Evolutionary conservation across 2,113 vertebrate genomes (phyloP).

Genomic region (Python bivittatus): DNA sequence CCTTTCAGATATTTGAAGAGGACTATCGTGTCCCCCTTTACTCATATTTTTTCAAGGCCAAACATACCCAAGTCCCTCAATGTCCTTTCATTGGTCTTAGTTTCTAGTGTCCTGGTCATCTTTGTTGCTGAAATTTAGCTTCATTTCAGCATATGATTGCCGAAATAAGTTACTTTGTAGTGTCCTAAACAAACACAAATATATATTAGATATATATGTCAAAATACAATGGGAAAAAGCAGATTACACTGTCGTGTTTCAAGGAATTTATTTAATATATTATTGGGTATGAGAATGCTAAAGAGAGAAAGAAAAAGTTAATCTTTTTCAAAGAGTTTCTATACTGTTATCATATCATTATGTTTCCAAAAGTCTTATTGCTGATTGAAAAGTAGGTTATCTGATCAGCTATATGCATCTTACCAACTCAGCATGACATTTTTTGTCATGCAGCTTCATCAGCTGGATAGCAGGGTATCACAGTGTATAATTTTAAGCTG

Average conservation of each 20-base stretch:
- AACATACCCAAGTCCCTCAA: not conserved
- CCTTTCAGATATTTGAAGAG: not conserved
- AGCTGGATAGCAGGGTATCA: not conserved
- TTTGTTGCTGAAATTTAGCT: not conserved
- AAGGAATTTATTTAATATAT: not conserved
- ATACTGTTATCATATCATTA: conserved; percentile 3
- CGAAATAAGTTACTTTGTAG: not conserved
- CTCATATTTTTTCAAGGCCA: not conserved
- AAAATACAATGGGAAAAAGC: not conserved
- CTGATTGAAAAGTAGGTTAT: conserved; percentile 12
- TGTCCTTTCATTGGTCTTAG: not conserved
- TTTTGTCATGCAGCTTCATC: conserved; percentile 28
- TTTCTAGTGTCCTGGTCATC: not conserved
- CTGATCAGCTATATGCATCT: not conserved
- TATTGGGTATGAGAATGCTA: not conserved
- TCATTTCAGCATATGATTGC: not conserved
- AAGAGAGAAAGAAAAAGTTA: not conserved
- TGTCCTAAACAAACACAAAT: not conserved
- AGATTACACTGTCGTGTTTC: not conserved
- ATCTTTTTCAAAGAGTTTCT: not conserved
- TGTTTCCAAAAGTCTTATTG: conserved; percentile 18
- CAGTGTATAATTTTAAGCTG: conserved; percentile 35
- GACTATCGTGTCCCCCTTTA: not conserved
- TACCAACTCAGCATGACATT: conserved; percentile 23
- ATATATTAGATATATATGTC: not conserved